phyloP scores from a whole-genome alignment of 2,113 vertebrate species.

The Colinus virginianus region DNA sequence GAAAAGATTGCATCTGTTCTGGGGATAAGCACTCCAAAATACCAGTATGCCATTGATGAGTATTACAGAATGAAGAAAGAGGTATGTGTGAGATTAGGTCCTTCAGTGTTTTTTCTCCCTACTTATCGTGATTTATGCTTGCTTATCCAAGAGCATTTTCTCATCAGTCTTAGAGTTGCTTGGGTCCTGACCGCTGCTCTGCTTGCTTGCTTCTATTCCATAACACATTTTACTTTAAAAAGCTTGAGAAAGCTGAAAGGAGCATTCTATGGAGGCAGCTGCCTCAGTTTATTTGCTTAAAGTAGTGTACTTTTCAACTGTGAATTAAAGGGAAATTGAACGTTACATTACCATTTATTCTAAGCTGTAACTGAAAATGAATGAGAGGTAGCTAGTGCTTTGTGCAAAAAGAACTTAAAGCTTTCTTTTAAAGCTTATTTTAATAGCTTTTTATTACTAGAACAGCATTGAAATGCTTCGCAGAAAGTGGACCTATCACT shows the following conservation, averaged over 20 bases:
- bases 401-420: neutral
- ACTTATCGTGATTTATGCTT: neutral
- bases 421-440: neutral
- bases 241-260: neutral
- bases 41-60: slow-evolving; percentile 97
- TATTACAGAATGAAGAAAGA: slow-evolving; percentile 96
- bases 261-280: neutral
- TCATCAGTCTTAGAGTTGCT: neutral
- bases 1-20: slow-evolving; percentile 96
- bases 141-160: neutral
- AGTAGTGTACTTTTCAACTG: neutral
- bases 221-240: neutral
- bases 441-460: neutral
- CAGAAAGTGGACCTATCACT: neutral
- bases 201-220: neutral
- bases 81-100: slow-evolving; percentile 74
- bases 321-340: neutral
- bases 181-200: neutral
- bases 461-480: neutral
- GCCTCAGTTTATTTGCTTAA: neutral
- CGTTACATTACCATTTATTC: neutral
- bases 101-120: neutral
- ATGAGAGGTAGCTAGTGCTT: neutral
- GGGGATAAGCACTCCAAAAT: slow-evolving; percentile 95
- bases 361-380: neutral